Conservation (phyloP, 2,888 invertebrate genomes). For the Lepidocyrtinus sp. region DNA sequence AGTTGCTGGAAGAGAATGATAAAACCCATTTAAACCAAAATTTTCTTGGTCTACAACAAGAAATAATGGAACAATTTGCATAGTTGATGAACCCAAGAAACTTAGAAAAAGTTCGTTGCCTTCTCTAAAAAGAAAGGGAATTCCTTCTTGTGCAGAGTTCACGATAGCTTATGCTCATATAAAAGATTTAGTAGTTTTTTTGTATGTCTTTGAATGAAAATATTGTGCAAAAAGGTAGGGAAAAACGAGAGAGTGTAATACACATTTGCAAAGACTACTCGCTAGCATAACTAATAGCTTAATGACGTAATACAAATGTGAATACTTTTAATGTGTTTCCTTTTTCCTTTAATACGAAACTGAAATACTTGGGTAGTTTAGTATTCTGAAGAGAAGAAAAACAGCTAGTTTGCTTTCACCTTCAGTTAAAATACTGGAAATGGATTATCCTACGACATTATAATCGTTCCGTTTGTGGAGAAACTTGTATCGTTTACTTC, state of each 20-base stretch:
- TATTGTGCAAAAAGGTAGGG: not conserved
- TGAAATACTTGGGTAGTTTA: not conserved
- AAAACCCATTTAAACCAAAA: slow-evolving; percentile 52
- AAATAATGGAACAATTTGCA: slow-evolving; percentile 62
- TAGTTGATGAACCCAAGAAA: slow-evolving; percentile 54
- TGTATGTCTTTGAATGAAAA: not conserved
- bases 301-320: slow-evolving; percentile 16
- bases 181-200: slow-evolving; percentile 9
- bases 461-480: slow-evolving; percentile 3
- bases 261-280: too few species aligned
- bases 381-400: not conserved
- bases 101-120: slow-evolving; percentile 4
- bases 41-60: slow-evolving; percentile 47
- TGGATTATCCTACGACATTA: not conserved
- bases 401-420: not conserved
- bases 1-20: slow-evolving; percentile 43
- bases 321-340: slow-evolving; percentile 12
- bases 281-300: slow-evolving; percentile 3
- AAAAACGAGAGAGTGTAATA: not conserved
- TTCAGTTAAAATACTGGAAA: too few species aligned
- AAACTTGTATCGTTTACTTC: too few species aligned
- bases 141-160: not conserved
- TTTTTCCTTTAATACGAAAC: not conserved
- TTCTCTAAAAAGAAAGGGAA: slow-evolving; percentile 23
- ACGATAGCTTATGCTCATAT: slow-evolving; percentile 4